Conservation (phyloP, 2,797 vertebrate genomes). For the Eidolon dupreanum region DNA sequence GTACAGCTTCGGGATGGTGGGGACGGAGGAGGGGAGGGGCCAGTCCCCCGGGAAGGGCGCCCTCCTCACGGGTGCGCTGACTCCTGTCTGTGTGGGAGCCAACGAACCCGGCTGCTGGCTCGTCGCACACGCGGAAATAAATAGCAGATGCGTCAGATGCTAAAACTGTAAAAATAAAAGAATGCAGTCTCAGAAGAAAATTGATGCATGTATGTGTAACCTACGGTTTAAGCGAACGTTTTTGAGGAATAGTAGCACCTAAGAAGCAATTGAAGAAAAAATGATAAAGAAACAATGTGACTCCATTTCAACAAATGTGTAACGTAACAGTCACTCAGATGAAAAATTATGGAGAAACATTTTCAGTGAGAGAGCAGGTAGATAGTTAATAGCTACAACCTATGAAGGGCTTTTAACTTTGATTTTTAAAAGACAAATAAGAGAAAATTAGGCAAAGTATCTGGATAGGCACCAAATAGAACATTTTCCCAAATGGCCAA, state of each 20-base stretch:
- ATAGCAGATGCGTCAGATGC: not conserved
- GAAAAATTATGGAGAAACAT: not conserved
- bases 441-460: not conserved
- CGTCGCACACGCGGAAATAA: fast-evolving
- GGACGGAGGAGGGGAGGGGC: too few species aligned
- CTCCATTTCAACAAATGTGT: not conserved
- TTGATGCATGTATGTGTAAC: not conserved
- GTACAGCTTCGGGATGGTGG: too few species aligned
- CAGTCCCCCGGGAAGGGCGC: too few species aligned
- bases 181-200: too few species aligned
- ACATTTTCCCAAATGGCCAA: not conserved
- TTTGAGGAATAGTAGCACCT: not conserved
- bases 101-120: fast-evolving
- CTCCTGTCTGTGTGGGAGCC: not conserved
- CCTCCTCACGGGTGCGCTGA: too few species aligned
- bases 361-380: too few species aligned
- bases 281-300: not conserved
- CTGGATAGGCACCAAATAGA: not conserved
- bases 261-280: not conserved
- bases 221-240: not conserved
- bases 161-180: not conserved
- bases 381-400: fast-evolving
- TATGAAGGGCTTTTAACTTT: not conserved
- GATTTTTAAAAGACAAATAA: not conserved
- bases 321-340: not conserved